Percentiles rank a stretch among this genome's conserved stretches.
Conservation (phyloP, 1,140 invertebrate genomes). For the Trachelipus rathkii region DNA sequence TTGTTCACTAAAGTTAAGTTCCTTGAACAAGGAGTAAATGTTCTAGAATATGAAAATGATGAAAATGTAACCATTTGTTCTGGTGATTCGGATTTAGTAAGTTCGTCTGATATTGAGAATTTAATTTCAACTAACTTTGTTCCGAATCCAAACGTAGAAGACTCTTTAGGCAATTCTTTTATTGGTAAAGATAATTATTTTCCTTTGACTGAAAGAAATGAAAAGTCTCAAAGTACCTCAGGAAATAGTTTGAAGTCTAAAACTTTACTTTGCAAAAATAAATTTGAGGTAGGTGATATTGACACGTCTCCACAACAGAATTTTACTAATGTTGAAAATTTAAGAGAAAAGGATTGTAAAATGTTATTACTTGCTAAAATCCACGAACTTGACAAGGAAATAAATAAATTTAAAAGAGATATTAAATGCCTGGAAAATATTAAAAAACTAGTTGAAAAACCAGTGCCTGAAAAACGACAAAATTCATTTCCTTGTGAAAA, state of each 20-base stretch:
- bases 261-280: not conserved
- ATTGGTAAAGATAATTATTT: not conserved
- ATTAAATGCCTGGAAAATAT: conserved; percentile 21
- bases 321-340: not conserved
- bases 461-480: not conserved
- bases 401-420: conserved; percentile 37
- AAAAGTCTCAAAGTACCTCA: not conserved
- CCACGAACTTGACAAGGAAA: conserved; percentile 43
- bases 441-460: conserved; percentile 26
- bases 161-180: too few relatives aligned
- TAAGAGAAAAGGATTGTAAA: conserved; percentile 32
- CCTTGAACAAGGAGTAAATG: conserved; percentile 30
- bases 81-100: conserved; percentile 38
- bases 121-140: conserved; percentile 16
- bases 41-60: conserved; percentile 39
- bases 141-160: not conserved
- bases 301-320: not conserved
- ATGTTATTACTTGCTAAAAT: conserved; percentile 38
- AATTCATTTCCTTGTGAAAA: conserved; percentile 28
- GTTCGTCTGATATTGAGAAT: conserved; percentile 37
- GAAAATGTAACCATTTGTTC: conserved; percentile 22
- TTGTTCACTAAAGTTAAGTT: conserved; percentile 27
- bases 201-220: not conserved
- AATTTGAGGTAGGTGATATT: too few relatives aligned
- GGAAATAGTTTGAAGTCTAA: not conserved